Evolutionary conservation across 2,888 invertebrate genomes (phyloP), one percentile per base, ranked within the genome.

Genomic region (Autographa pulchrina): DNA sequence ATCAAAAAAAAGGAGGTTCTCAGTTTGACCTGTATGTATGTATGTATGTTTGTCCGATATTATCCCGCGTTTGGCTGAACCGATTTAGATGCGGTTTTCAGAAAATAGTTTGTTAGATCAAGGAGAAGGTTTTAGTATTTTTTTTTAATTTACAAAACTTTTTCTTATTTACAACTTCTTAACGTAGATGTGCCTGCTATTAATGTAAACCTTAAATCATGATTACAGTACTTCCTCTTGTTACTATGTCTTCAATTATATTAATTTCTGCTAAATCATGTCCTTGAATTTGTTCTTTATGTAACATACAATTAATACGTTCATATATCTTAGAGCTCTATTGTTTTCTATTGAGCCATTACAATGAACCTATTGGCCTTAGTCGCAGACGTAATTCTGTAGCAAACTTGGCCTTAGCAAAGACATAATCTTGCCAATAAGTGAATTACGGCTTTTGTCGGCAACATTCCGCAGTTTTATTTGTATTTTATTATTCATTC

Each of bases 381-480:
- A 41, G 52, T 7, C 60, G 18, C 59, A 78, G 68, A 48, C 69
- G 62, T 70, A 70, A 78, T 66, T 69, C 68, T 66, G 56, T 73
- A 56, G 25, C 52, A 81, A 63, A 48, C 61, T 81, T 82, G 74
- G 70, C 70, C 80, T 75, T 70, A 72, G 43, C 62, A 70, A 66
- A 66, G 66, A 62, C 80, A 67, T 81, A 68, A 76, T 84, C 72
- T 81, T 20, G 65, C 63, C 68, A 72, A 77, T 68, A 64, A 43
- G 48, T 74, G 68, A 81, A 74, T 72, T 63, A 77, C 48, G 43
- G n/a, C 13, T 60, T 62, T 43, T 68, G 68, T 77, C 68, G 59
- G 65, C 62, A n/a, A 54, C 64, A 14, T 65, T 48, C 63, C 63
- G 56, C 52, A 62, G 72, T 68, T 65, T 70, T 1, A 68, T 4